These are phyloP conservation scores for Luscinia luscinia DNA, from an alignment of 2,797 vertebrate genomes.

Conservation along the genomic window DNA sequence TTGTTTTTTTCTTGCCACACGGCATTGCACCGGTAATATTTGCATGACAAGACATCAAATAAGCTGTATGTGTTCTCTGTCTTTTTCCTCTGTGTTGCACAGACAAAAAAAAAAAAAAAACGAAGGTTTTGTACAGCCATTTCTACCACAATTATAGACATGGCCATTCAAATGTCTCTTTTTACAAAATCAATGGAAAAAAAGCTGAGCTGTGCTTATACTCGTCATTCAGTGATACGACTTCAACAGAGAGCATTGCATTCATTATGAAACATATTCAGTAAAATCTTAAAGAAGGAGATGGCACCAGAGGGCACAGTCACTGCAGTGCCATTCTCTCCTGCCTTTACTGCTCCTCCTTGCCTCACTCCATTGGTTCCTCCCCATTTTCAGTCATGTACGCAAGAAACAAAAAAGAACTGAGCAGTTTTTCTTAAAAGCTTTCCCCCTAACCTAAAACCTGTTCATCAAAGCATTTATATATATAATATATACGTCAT, in stretches of 20 bases:
- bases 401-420: neutral
- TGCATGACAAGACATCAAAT: neutral
- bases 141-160: neutral
- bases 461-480: slow-evolving; percentile 3
- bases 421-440: neutral
- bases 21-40: neutral
- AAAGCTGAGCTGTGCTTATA: slow-evolving; percentile 19
- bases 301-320: neutral
- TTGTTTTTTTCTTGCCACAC: neutral
- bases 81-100: neutral
- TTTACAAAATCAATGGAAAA: neutral
- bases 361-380: slow-evolving; percentile 2
- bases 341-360: neutral
- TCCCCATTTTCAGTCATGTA: slow-evolving; percentile 3
- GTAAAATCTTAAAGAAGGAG: slow-evolving; percentile 5
- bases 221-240: neutral
- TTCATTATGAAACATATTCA: neutral
- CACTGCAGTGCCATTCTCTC: neutral
- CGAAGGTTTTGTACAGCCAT: neutral
- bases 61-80: neutral
- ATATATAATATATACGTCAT: slow-evolving; percentile 4
- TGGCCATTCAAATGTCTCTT: neutral
- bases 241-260: neutral
- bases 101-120: neutral
- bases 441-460: slow-evolving; percentile 28